phyloP scores from a whole-genome alignment of 2,888 invertebrate genomes.

The Orthosia gothica region DNA sequence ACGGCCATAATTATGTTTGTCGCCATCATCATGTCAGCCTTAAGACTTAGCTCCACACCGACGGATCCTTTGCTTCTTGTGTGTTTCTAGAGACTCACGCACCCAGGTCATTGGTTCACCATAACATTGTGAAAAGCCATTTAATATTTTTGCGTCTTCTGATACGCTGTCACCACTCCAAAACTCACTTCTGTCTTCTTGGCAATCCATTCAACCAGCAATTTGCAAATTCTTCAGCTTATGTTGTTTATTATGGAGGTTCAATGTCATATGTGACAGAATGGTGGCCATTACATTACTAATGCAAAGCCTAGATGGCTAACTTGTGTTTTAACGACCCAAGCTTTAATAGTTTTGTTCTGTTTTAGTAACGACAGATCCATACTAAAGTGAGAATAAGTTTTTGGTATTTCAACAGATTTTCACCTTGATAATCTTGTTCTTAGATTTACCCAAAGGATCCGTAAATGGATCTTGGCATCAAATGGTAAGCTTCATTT shows the following conservation, averaged over 20 bases:
- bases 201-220: not conserved
- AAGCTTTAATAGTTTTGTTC: not conserved
- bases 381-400: not conserved
- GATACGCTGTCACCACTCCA: not conserved
- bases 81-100: no score
- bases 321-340: not conserved
- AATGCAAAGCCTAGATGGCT: slow-evolving; percentile 2
- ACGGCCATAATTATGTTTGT: no score
- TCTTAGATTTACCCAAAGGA: not conserved
- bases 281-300: not conserved
- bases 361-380: not conserved
- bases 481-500: not conserved
- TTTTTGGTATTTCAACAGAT: not conserved
- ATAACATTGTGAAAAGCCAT: not conserved
- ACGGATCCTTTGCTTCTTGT: no score
- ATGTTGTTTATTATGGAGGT: not conserved
- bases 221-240: not conserved
- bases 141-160: not conserved
- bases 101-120: not conserved
- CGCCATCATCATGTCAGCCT: no score
- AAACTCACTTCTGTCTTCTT: not conserved
- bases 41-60: no score
- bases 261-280: not conserved
- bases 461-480: not conserved
- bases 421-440: not conserved